phyloP scores from a whole-genome alignment of 1,140 invertebrate genomes.

The Papilio machaon region DNA sequence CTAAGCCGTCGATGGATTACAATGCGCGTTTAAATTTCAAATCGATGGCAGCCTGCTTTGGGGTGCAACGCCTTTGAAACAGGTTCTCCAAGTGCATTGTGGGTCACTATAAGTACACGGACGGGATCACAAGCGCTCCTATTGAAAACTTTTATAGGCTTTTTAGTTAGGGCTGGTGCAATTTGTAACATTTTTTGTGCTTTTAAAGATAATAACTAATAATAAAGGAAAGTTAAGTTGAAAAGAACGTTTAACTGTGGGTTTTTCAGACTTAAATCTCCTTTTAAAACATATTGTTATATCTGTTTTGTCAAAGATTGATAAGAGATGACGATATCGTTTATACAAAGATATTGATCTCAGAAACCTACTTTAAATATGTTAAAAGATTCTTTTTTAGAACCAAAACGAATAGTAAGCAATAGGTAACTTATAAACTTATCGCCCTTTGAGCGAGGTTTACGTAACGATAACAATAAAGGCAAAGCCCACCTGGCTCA shows the following conservation, averaged over 20 bases:
- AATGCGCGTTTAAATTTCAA: slow-evolving; percentile 4
- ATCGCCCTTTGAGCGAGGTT: not conserved
- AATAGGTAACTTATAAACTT: not conserved
- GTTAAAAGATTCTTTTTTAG: not conserved
- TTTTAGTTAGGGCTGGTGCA: not conserved
- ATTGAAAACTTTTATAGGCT: slow-evolving; percentile 20
- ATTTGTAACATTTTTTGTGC: not conserved
- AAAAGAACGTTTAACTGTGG: not conserved
- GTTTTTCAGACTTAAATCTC: too few relatives aligned
- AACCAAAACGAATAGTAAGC: not conserved
- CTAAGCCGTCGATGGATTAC: not conserved
- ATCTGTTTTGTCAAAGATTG: too few relatives aligned
- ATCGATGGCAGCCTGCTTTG: slow-evolving; percentile 25
- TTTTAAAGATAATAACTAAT: not conserved
- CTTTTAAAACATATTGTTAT: too few relatives aligned
- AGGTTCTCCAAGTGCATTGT: slow-evolving; percentile 51
- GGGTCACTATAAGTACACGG: slow-evolving; percentile 43
- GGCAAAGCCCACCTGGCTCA: not conserved
- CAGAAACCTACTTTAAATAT: too few relatives aligned
- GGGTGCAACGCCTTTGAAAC: slow-evolving; percentile 46
- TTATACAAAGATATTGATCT: too few relatives aligned
- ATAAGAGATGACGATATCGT: too few relatives aligned
- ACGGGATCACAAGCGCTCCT: slow-evolving; percentile 6
- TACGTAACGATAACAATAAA: not conserved
- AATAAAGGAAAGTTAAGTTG: not conserved